Evolutionary conservation across 2,888 invertebrate genomes (phyloP), one percentile per base, ranked within the genome.

Genomic region (Herminia tarsipennalis): DNA sequence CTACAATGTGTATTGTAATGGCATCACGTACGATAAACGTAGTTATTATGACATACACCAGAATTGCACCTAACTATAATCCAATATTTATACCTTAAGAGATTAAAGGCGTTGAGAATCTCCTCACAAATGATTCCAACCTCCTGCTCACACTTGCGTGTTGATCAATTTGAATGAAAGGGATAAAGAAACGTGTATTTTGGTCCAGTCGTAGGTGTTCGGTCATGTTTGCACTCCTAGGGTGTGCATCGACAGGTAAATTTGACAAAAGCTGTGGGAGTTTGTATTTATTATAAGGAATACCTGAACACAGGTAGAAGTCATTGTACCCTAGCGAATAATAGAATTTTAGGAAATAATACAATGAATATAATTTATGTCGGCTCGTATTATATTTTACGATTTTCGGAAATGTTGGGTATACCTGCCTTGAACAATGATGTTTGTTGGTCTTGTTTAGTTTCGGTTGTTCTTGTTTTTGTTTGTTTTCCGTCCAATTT

Each of bases 301-400:
- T 88, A 86, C 86, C 88, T 81, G 79, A 65, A 66, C 63, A 66
- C 89, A 90, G 90, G 89, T 89, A 90, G 82, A 73, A 48, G 56
- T 68, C 70, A 83, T 88, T 87, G 88, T 86, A 65, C 56, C 82
- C 83, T 81, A 81, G 74, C 65, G 78, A 76, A 88, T 85, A 89
- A 89, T 88, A 84, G 86, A 88, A 76, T 90, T 90, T 90, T 89
- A 78, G 88, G 89, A 90, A 89, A 83, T 76, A 78, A 78, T 78
- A 90, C 91, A 91, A 91, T 88, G 83, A 81, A 81, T 81, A 77
- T 88, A 89, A 90, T 90, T 90, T 89, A 90, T 89, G 86, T 83
- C 71, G 79, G 78, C 56, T 73, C 70, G 78, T 75, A 76, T 77
- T 80, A 84, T 81, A 84, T 84, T 83, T 82, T 76, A 80, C 65